Evolutionary conservation across 2,797 vertebrate species (phyloP).

Genomic region (Caiman crocodilus): DNA sequence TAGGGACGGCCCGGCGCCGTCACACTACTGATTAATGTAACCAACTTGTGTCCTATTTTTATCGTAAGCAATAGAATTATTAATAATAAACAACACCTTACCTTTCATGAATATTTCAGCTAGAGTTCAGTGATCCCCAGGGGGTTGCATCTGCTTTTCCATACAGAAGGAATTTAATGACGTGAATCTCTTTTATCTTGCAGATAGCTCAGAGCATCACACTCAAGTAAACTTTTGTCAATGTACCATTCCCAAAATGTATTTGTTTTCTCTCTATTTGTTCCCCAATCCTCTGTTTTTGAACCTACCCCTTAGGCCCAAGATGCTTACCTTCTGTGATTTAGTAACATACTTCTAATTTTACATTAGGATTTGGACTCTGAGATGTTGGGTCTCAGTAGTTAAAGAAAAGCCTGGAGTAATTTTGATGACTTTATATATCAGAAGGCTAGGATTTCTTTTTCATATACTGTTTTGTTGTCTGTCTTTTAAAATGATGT

Average conservation of each 20-base stretch:
- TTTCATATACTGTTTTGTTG: background rate
- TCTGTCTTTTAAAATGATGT: background rate
- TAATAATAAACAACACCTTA: background rate
- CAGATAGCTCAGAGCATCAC: background rate
- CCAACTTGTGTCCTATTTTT: slow-evolving; percentile 37
- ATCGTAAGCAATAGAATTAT: background rate
- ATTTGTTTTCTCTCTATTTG: background rate
- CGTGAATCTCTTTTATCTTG: slow-evolving; percentile 19
- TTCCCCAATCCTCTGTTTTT: background rate
- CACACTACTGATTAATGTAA: background rate
- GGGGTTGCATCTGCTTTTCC: slow-evolving; percentile 30
- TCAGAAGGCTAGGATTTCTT: background rate
- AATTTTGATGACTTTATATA: background rate
- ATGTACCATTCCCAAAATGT: background rate
- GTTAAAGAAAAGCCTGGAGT: background rate
- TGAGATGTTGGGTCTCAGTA: background rate
- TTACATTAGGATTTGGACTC: background rate
- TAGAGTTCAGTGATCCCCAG: slow-evolving; percentile 7
- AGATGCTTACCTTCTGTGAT: background rate
- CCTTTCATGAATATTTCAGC: slow-evolving; percentile 22
- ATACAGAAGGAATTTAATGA: slow-evolving; percentile 34
- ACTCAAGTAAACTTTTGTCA: background rate
- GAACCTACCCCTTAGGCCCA: background rate
- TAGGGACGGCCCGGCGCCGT: too few species aligned
- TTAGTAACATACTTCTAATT: background rate